phyloP scores from a whole-genome alignment of 2,888 invertebrate species.

The Zygothrica quintamaculata region DNA sequence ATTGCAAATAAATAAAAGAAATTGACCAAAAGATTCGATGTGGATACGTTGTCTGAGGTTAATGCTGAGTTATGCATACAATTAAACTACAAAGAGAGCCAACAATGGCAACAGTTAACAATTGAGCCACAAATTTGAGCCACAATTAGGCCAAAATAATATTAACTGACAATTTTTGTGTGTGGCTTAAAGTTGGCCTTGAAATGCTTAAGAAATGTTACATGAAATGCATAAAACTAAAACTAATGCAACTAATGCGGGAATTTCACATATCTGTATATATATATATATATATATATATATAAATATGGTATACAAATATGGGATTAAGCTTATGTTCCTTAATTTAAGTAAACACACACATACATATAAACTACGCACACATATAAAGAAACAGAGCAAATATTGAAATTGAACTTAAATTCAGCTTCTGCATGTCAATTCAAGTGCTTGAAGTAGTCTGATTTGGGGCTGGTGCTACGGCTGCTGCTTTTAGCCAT shows the following conservation, averaged over 20 bases:
- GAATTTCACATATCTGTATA: conserved; percentile 2
- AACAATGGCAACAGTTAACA: conserved; percentile 38
- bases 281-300: conserved; percentile 15
- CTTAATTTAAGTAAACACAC: conserved; percentile 33
- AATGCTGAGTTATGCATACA: conserved; percentile 68
- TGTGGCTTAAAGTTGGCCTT: conserved; percentile 49
- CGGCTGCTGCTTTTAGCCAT: conserved; percentile 1
- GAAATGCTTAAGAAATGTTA: conserved; percentile 60
- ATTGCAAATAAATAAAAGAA: conserved; percentile 68
- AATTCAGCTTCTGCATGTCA: conserved; percentile 25
- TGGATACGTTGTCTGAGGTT: conserved; percentile 12
- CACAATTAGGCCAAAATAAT: conserved; percentile 63
- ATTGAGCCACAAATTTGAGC: conserved; percentile 48
- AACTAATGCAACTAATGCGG: conserved; percentile 43
- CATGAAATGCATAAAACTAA: conserved; percentile 71
- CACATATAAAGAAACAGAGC: not conserved
- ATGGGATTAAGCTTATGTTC: conserved; percentile 20
- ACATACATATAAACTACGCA: not conserved
- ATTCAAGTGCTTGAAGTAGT: conserved; percentile 27
- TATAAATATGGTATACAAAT: no score
- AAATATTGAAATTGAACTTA: conserved; percentile 1
- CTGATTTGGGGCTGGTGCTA: no score
- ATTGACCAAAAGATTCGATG: conserved; percentile 33
- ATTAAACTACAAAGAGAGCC: conserved; percentile 34
- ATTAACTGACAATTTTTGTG: conserved; percentile 27